Evolutionary conservation across 2,797 vertebrate genomes (phyloP).

Genomic region (Arnoldichthys spilopterus): DNA sequence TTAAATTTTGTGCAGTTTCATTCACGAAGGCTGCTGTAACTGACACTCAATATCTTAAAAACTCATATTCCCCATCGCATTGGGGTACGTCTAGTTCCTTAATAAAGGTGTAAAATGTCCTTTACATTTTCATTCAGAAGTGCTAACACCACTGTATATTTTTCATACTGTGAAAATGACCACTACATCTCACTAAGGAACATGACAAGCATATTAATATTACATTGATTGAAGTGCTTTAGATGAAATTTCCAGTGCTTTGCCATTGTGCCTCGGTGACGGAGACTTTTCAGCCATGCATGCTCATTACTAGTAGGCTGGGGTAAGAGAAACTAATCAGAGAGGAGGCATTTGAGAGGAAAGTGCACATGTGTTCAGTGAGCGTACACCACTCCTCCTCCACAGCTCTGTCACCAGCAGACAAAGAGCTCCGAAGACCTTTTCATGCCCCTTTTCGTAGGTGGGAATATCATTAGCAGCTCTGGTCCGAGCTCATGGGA

Average conservation of each 20-base stretch:
- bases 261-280: background rate
- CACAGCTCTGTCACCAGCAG: slow-evolving; percentile 59
- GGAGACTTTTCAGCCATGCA: slow-evolving; percentile 1
- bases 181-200: too few species aligned
- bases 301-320: slow-evolving; percentile 10
- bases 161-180: too few species aligned
- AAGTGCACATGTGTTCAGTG: slow-evolving; percentile 55
- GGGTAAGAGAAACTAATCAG: slow-evolving; percentile 60
- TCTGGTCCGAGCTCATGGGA: slow-evolving; percentile 61
- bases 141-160: too few species aligned
- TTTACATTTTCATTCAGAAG: too few species aligned
- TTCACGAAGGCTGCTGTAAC: too few species aligned
- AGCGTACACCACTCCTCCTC: slow-evolving; percentile 61
- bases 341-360: slow-evolving; percentile 41
- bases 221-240: too few species aligned
- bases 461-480: slow-evolving; percentile 74
- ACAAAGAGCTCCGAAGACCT: slow-evolving; percentile 62
- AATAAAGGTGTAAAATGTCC: too few species aligned
- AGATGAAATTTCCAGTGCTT: background rate
- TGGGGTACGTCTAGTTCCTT: too few species aligned
- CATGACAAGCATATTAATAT: too few species aligned
- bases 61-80: too few species aligned
- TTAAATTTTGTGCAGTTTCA: too few species aligned
- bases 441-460: slow-evolving; percentile 68
- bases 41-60: too few species aligned